phyloP scores from a whole-genome alignment of 2,888 invertebrate species.

The Lycia hirtaria region DNA sequence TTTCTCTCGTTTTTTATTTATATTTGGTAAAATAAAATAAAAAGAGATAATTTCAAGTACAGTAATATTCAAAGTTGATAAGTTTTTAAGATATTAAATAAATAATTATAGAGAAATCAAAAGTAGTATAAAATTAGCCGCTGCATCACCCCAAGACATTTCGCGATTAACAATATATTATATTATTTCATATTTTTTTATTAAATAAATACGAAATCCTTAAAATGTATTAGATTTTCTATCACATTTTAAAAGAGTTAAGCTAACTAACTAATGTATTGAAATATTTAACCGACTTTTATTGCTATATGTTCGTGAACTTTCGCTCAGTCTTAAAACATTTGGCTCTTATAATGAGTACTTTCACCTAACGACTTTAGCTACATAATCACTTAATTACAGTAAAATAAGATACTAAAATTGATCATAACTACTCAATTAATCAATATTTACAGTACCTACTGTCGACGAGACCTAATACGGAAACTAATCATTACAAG shows the following conservation, averaged over 20 bases:
- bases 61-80: too few species aligned
- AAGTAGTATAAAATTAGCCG: too few species aligned
- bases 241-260: not conserved
- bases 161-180: constrained; percentile 19
- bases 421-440: constrained; percentile 35
- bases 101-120: too few species aligned
- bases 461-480: constrained; percentile 51
- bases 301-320: constrained; percentile 56
- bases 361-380: constrained; percentile 48
- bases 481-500: constrained; percentile 51
- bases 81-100: too few species aligned
- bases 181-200: not conserved
- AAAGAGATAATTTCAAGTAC: too few species aligned
- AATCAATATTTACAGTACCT: constrained; percentile 61
- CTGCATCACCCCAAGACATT: too few species aligned
- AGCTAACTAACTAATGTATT: constrained; percentile 12
- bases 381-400: constrained; percentile 47
- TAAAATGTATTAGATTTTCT: too few species aligned
- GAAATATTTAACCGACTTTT: constrained; percentile 35
- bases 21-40: too few species aligned
- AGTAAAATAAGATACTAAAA: constrained; percentile 42
- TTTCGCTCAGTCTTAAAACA: constrained; percentile 82
- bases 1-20: too few species aligned
- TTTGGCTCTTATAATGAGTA: constrained; percentile 82
- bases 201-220: constrained; percentile 6